Percentiles rank a stretch among this genome's conserved stretches.
These are phyloP conservation scores for Leucopsar rothschildi DNA, from an alignment of 2,113 vertebrate species.

Conservation along the genomic window DNA sequence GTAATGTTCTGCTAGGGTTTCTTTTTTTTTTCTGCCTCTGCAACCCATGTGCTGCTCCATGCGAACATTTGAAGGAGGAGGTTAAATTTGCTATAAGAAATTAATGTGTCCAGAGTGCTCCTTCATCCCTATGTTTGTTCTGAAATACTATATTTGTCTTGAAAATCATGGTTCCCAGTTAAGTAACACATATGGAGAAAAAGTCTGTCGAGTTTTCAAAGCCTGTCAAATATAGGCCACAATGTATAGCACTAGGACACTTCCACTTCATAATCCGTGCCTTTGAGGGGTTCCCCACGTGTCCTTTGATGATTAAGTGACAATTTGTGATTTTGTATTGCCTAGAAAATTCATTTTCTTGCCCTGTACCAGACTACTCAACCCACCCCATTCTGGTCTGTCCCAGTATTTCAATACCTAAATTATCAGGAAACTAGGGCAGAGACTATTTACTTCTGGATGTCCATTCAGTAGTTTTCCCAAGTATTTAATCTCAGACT, in stretches of 20 bases:
- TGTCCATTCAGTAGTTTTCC: neutral
- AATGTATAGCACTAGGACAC: neutral
- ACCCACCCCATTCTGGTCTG: neutral
- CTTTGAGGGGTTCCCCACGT: neutral
- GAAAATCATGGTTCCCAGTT: neutral
- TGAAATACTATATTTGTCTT: neutral
- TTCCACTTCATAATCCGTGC: neutral
- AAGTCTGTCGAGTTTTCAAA: neutral
- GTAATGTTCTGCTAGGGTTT: neutral
- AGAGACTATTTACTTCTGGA: neutral
- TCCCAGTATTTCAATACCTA: neutral
- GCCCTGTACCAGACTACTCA: neutral
- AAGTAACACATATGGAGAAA: neutral
- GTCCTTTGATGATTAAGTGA: neutral
- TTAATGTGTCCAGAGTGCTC: neutral
- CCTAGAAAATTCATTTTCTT: neutral
- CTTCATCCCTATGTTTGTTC: neutral
- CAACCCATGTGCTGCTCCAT: neutral
- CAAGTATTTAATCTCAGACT: conserved; percentile 20
- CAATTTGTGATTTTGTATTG: neutral
- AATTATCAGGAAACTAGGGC: neutral
- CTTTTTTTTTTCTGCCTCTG: neutral
- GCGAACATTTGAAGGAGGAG: neutral
- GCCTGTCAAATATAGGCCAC: neutral
- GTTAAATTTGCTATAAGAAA: neutral